phyloP scores from a whole-genome alignment of 2,797 vertebrate species.

The Tauraco hartlaubi region DNA sequence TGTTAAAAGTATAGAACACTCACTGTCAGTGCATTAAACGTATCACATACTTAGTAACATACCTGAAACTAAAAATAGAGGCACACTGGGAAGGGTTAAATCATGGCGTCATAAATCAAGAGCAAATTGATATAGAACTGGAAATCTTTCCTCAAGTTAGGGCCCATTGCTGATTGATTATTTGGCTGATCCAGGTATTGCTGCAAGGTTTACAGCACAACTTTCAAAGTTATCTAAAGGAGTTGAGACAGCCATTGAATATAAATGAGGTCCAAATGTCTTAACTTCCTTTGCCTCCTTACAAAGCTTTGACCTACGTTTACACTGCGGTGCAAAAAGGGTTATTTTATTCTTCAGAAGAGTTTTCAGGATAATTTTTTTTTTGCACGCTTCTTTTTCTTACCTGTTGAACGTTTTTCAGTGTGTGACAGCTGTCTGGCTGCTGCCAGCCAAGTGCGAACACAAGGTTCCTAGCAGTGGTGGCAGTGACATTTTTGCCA shows the following conservation, averaged over 20 bases:
- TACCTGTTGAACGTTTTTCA: not conserved
- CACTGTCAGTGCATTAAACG: not conserved
- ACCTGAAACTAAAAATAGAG: not conserved
- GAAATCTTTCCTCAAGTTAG: not conserved
- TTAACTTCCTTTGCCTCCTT: not conserved
- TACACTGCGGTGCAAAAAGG: not conserved
- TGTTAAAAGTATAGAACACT: not conserved
- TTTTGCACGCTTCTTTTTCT: not conserved
- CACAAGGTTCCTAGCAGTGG: not conserved
- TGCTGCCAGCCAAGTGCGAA: not conserved
- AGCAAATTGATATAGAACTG: not conserved
- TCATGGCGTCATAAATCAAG: not conserved
- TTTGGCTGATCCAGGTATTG: accelerated
- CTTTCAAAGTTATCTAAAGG: not conserved
- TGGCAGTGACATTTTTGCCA: not conserved
- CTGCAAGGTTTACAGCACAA: not conserved
- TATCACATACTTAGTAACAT: not conserved
- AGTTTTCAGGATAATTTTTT: not conserved
- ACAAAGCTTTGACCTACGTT: not conserved
- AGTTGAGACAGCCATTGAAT: not conserved
- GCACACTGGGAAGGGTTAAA: not conserved
- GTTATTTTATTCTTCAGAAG: not conserved
- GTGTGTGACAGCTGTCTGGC: not conserved
- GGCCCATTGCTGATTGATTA: not conserved
- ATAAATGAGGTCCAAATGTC: not conserved